phyloP scores from a whole-genome alignment of 2,797 vertebrate species.

The Gymnopithys bicolor region DNA sequence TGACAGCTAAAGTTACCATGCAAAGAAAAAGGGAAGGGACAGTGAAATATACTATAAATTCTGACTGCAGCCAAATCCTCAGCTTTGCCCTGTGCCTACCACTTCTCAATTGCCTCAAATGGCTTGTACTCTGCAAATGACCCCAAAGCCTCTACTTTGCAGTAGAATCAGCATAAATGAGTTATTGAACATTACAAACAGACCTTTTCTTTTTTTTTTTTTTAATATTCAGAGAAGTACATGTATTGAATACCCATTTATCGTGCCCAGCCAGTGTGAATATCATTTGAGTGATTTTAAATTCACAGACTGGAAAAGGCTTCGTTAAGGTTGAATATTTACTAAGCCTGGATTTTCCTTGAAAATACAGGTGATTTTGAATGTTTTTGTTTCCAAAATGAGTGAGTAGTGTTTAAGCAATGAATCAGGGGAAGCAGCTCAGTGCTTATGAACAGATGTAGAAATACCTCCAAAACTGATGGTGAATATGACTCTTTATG shows the following conservation, averaged over 20 bases:
- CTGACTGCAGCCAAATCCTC: neutral
- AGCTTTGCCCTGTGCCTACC: neutral
- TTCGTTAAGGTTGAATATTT: neutral
- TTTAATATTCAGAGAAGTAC: neutral
- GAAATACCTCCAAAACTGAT: neutral
- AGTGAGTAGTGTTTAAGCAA: neutral
- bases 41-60: neutral
- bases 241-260: neutral
- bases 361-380: neutral
- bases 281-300: neutral
- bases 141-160: neutral
- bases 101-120: neutral
- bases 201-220: too few species aligned
- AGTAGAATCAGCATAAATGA: neutral
- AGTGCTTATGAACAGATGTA: neutral
- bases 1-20: neutral
- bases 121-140: neutral
- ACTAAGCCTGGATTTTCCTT: neutral
- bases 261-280: neutral
- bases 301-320: neutral
- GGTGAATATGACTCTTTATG: neutral
- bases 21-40: neutral
- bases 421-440: neutral
- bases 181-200: neutral
- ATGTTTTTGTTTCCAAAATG: neutral